A percentile compares a stretch with the other conserved stretches of the same genome.
phyloP scores from a whole-genome alignment of 2,888 invertebrate genomes.

The Caenorhabditis sulstoni region DNA sequence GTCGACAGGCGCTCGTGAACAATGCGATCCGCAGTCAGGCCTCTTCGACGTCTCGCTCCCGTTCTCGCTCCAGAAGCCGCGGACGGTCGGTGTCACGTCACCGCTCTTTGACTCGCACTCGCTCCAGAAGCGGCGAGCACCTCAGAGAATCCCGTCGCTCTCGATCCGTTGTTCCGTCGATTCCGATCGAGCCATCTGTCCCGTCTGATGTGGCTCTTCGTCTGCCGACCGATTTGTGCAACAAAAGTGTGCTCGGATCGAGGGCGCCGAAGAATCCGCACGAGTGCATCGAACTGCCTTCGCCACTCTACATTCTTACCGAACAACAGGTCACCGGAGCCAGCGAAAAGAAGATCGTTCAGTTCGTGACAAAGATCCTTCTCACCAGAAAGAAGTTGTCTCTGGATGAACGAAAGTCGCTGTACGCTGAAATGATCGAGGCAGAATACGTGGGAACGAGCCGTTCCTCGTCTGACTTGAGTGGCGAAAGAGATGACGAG shows the following conservation, averaged over 20 bases:
- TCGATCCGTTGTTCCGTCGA: neutral
- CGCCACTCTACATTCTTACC: conserved; percentile 49
- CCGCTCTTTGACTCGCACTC: conserved; percentile 13
- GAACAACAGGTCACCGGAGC: conserved; percentile 54
- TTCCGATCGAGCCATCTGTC: conserved; percentile 9
- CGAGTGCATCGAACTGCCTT: conserved; percentile 36
- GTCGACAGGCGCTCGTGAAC: conserved; percentile 46
- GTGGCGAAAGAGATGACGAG: conserved; percentile 15
- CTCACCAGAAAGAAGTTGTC: conserved; percentile 43
- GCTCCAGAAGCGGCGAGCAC: conserved; percentile 6
- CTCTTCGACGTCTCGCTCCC: conserved; percentile 23
- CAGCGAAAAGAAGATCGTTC: conserved; percentile 46
- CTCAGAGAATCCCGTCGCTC: conserved; percentile 4
- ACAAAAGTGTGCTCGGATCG: conserved; percentile 19
- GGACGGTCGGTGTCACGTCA: neutral
- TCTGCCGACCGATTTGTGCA: conserved; percentile 27
- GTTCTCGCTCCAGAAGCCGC: conserved; percentile 5
- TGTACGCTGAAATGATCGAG: conserved; percentile 51
- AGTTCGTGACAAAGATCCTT: conserved; percentile 50
- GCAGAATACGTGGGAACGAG: conserved; percentile 50
- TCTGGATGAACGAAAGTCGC: conserved; percentile 28
- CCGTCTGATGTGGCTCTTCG: neutral
- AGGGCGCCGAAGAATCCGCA: neutral
- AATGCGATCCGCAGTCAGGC: conserved; percentile 26
- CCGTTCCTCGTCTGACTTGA: conserved; percentile 40